Percentiles rank a stretch among this genome's conserved stretches.
These are phyloP conservation scores for Polymixis flavicincta DNA, from an alignment of 2,888 invertebrate species.

Conservation along the genomic window DNA sequence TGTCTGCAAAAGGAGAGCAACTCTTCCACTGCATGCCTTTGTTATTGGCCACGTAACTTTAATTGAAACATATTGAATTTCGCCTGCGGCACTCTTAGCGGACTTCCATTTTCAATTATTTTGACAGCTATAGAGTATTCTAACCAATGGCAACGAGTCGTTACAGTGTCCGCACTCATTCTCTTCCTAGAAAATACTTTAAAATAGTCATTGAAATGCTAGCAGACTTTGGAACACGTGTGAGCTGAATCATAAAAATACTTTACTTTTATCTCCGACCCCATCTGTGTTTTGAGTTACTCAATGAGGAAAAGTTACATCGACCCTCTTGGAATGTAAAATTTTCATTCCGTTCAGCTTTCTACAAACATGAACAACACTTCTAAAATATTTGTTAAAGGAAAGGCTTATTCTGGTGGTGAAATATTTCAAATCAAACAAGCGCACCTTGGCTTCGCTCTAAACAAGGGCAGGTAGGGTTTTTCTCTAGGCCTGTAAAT, in stretches of 20 bases:
- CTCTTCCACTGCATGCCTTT: conserved; percentile 52
- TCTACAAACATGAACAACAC: conserved; percentile 26
- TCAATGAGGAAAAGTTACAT: conserved; percentile 47
- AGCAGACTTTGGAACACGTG: conserved; percentile 44
- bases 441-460: conserved; percentile 59
- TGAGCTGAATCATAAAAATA: conserved; percentile 64
- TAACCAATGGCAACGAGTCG: conserved; percentile 14
- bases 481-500: conserved; percentile 83
- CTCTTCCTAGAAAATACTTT: conserved; percentile 58
- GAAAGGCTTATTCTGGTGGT: conserved; percentile 39
- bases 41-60: conserved; percentile 53
- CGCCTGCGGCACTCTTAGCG: conserved; percentile 12
- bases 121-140: conserved; percentile 24
- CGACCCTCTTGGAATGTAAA: conserved; percentile 29
- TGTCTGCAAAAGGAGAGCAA: conserved; percentile 41
- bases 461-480: conserved; percentile 67
- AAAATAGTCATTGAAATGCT: conserved; percentile 51
- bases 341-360: conserved; percentile 34
- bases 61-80: conserved; percentile 43
- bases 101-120: conserved; percentile 42
- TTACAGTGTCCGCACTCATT: conserved; percentile 16
- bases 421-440: conserved; percentile 60
- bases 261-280: conserved; percentile 60
- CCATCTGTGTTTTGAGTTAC: conserved; percentile 50
- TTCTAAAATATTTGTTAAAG: conserved; percentile 39